A percentile compares a stretch with the other conserved stretches of the same genome.
Evolutionary conservation across 2,113 vertebrate species (phyloP).

Genomic region (Lepidothrix coronata): DNA sequence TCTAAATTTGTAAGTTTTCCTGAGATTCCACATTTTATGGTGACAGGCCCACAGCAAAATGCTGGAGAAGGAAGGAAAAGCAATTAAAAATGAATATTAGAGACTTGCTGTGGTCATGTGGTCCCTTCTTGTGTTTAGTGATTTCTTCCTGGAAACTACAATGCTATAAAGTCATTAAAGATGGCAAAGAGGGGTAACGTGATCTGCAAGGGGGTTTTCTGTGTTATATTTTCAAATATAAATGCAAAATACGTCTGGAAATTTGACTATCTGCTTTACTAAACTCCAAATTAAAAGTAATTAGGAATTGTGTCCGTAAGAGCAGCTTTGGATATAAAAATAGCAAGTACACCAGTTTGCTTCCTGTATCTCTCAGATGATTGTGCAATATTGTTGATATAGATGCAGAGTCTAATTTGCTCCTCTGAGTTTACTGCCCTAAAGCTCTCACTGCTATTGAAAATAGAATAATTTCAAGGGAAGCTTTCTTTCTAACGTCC

Average conservation of each 20-base stretch:
- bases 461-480: background rate
- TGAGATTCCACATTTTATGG: background rate
- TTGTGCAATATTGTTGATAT: background rate
- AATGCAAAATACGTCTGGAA: background rate
- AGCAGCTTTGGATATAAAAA: background rate
- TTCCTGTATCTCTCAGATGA: background rate
- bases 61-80: background rate
- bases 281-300: background rate
- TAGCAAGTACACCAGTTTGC: background rate
- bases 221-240: background rate
- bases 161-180: background rate
- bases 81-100: background rate
- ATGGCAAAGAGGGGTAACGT: background rate
- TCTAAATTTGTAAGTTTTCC: background rate
- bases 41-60: background rate
- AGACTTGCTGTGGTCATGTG: background rate
- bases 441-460: background rate
- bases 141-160: background rate
- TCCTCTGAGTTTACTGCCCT: background rate
- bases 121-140: background rate
- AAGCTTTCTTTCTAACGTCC: background rate
- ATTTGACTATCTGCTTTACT: background rate
- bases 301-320: background rate
- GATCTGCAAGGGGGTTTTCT: background rate
- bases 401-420: background rate